phyloP scores from a whole-genome alignment of 2,888 invertebrate species.

The Orthosia cruda region DNA sequence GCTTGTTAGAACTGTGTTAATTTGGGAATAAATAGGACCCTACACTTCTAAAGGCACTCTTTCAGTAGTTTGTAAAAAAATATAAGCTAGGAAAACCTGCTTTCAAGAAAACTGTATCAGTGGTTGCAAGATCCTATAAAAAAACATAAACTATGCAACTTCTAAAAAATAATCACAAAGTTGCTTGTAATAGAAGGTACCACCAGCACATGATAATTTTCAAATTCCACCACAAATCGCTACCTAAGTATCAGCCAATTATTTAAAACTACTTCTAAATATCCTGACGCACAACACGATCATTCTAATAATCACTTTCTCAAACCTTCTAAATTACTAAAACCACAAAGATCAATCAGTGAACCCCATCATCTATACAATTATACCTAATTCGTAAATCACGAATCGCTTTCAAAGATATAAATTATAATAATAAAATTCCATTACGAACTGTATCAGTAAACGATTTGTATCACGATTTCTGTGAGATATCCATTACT shows the following conservation, averaged over 20 bases:
- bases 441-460: conserved; percentile 78
- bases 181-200: background rate
- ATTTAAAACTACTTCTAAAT: conserved; percentile 7
- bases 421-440: conserved; percentile 80
- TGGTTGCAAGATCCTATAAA: background rate
- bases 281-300: conserved; percentile 1
- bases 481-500: conserved; percentile 68
- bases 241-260: background rate
- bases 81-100: background rate
- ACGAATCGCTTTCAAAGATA: conserved; percentile 73
- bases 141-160: background rate
- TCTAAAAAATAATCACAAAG: too few relatives aligned
- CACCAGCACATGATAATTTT: background rate
- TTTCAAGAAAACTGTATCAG: background rate
- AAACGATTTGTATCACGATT: conserved; percentile 71
- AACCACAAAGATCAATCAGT: conserved; percentile 50
- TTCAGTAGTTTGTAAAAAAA: background rate
- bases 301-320: conserved; percentile 51
- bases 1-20: background rate
- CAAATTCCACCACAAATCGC: conserved; percentile 3
- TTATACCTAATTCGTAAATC: conserved; percentile 73
- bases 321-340: conserved; percentile 45
- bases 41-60: background rate
- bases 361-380: conserved; percentile 54
- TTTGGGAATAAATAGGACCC: background rate